Percentiles rank a stretch among this genome's conserved stretches.
Evolutionary conservation across 2,113 vertebrate genomes (phyloP).

Genomic region (Callopanchax toddi): DNA sequence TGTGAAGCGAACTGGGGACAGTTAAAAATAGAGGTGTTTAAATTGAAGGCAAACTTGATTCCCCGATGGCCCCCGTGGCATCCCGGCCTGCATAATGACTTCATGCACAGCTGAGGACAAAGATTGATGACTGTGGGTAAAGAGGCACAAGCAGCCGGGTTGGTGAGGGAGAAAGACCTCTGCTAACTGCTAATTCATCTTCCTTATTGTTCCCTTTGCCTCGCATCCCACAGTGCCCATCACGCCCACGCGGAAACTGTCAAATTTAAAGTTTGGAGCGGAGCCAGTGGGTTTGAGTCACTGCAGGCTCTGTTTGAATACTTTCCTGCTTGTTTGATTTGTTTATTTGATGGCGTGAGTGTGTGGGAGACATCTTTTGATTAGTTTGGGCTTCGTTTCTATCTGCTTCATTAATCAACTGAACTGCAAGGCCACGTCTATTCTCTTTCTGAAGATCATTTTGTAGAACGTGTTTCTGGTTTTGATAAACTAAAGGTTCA

Average conservation of each 20-base stretch:
- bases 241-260: constrained; percentile 65
- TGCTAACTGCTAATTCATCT: constrained; percentile 80
- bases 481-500: no score
- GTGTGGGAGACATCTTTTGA: neutral
- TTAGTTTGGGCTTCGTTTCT: neutral
- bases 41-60: constrained; percentile 45
- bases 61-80: constrained; percentile 32
- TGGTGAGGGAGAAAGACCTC: constrained; percentile 68
- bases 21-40: constrained; percentile 33
- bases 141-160: constrained; percentile 59
- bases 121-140: constrained; percentile 80
- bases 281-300: constrained; percentile 58
- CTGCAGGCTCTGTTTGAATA: constrained; percentile 7
- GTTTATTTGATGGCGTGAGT: neutral
- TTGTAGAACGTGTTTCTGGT: no score
- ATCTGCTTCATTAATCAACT: neutral
- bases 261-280: constrained; percentile 66
- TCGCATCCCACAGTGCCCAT: constrained; percentile 62
- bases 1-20: constrained; percentile 37
- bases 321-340: constrained; percentile 24
- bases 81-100: constrained; percentile 71
- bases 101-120: constrained; percentile 74
- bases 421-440: neutral
- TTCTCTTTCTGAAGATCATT: no score
- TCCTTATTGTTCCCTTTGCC: constrained; percentile 70